Percentiles rank a stretch among this genome's conserved stretches.
These are phyloP conservation scores for Adelognathus sp. DNA, from an alignment of 2,888 invertebrate species.

Conservation along the genomic window DNA sequence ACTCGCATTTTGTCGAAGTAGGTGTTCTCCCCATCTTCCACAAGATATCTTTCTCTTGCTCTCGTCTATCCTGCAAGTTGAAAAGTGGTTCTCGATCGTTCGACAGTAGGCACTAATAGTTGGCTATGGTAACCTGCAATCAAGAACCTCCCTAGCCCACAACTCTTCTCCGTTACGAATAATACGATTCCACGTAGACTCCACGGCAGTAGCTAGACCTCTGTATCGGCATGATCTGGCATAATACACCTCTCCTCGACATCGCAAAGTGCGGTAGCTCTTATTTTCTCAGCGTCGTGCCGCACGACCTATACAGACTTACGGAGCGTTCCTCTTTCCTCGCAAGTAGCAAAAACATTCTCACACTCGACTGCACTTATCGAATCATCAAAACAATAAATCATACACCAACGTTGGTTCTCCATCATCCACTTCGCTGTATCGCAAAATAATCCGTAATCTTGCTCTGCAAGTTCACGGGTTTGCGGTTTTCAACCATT, in stretches of 20 bases:
- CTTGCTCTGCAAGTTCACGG: constrained; percentile 10
- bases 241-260: background rate
- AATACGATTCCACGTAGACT: constrained; percentile 22
- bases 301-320: constrained; percentile 23
- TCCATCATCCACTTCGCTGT: background rate
- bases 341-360: constrained; percentile 39
- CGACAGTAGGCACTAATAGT: constrained; percentile 30
- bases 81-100: constrained; percentile 14
- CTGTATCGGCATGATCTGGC: background rate
- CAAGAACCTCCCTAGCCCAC: background rate
- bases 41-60: background rate
- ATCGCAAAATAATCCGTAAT: constrained; percentile 3
- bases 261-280: constrained; percentile 39
- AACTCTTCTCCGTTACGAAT: constrained; percentile 24
- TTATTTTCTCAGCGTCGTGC: constrained; percentile 39
- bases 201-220: background rate
- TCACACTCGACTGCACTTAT: constrained; percentile 50
- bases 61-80: background rate
- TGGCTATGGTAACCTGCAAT: constrained; percentile 24
- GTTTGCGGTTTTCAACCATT: background rate
- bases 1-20: constrained; percentile 45
- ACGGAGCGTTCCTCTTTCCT: constrained; percentile 6
- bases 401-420: constrained; percentile 20
- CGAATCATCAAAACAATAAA: constrained; percentile 2
- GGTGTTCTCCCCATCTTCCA: constrained; percentile 21